Evolutionary conservation across 2,888 invertebrate genomes (phyloP), one percentile per base, ranked within the genome.

Genomic region (Dione vanillae): DNA sequence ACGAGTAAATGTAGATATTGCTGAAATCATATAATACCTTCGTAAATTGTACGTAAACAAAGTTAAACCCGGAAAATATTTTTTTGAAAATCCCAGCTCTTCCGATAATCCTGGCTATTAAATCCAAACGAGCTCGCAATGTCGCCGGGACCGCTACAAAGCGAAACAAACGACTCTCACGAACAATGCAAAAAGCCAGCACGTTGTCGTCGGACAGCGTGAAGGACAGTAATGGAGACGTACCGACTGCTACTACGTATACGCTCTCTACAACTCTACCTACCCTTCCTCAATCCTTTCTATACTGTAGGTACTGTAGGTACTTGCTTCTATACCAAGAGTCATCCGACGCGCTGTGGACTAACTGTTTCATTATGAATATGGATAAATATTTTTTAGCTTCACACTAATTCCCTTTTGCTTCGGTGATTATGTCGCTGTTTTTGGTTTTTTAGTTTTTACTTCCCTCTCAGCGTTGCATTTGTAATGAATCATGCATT

Each of bases 211-310:
- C 62, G 76, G 79, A 78, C 80, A 78, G 75, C 75, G 76, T 79
- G 80, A 79, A 78, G 78, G 78, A 79, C 78, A 77, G 74, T 79
- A 79, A 77, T 77, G 69, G 74, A 73, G 70, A 68, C 72, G 67
- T 69, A 65, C 64, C 27, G 27, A 27, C 27, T 27, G 5, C 27
- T n/a, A n/a, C n/a, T n/a, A 64, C 68, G 66, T 59, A 7, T 7
- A 6, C 16, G 20, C 43, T 8, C 59, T 9, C 9, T 16, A 16
- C 11, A 7, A 47, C 47, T 47, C 16, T 10, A 49, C 47, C 40
- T 10, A 49, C 10, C 47, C 16, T 49, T 16, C 10, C 47, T 27
- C 27, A 5, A 3, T 3, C 27, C 27, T 5, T 2, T 27, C 5
- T 27, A 5, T 27, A 27, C 27, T 27, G 27, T 27, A 27, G 2